Base-by-base conservation (phyloP, 2,113 vertebrate genomes). In the Apaloderma vittatum region DNA sequence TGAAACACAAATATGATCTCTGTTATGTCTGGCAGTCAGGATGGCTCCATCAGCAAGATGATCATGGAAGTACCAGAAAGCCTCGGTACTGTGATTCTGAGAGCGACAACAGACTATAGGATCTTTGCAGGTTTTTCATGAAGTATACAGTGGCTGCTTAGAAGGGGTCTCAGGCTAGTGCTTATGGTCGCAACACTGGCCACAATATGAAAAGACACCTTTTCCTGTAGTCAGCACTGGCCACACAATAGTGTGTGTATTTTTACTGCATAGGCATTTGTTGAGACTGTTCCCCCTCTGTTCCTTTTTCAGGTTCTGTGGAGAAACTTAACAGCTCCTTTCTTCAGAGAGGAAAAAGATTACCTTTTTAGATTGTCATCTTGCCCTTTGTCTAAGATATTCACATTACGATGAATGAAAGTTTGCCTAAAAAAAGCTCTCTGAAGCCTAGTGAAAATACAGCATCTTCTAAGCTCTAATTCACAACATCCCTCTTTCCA, bases 401-500 rank as follows among this genome's bases (percentile, higher is more conserved):
- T 95, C n/a, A 49, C 59, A 78, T 84, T 89, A 83, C 93, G 66
- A 90, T 22, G 19, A 93, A 97, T 79, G 23, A 91, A 96, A 61
- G 34, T 90, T 80, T 93, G 37, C 20, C 57, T 67, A 80, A 77
- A 62, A 62, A 74, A 95, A 85, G 11, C 5, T 37, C 55, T 72
- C 76, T 5, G 12, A 89, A 94, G 26, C 29, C 29, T 59, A 71
- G 21, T 84, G 49, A 78, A 96, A 96, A 86, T 19, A 90, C 76
- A 88, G 54, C 23, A 88, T 37, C 67, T 89, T 94, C 63, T 90
- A 49, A 94, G 24, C 22, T 92, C 36, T 79, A 94, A 96, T 90
- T 84, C 22, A 62, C 12, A 73, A 21, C 46, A 9, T 77, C 34
- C 40, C 20, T 86, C n/a, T 30, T 81, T 78, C 48, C 13, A 51